These are phyloP conservation scores for Gobio occitaniae DNA, from an alignment of 2,797 vertebrate genomes.

Conservation along the genomic window DNA sequence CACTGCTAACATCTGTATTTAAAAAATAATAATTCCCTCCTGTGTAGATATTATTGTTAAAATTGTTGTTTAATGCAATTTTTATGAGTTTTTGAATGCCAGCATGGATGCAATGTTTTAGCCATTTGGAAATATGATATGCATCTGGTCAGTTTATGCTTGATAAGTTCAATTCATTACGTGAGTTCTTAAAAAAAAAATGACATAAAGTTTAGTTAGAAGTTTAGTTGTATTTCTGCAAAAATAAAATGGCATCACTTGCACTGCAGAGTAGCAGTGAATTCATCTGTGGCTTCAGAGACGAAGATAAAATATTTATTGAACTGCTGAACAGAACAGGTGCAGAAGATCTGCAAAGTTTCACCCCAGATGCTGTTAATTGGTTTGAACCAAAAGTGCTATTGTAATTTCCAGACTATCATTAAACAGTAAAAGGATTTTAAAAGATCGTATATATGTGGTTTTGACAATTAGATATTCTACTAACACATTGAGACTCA, in stretches of 20 bases:
- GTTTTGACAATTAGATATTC: background rate
- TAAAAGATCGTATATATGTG: background rate
- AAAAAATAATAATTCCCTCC: background rate
- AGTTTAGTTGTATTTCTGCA: constrained; percentile 34
- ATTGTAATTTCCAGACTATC: constrained; percentile 52
- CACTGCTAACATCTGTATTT: background rate
- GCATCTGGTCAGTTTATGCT: background rate
- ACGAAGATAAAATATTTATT: constrained; percentile 65
- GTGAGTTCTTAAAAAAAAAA: background rate
- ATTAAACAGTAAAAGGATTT: background rate
- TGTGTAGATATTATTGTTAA: background rate
- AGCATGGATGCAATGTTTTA: background rate
- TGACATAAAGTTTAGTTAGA: constrained; percentile 2
- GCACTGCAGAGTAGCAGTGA: constrained; percentile 30
- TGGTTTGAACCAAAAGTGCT: constrained; percentile 64
- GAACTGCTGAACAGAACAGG: constrained; percentile 51
- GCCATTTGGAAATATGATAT: background rate
- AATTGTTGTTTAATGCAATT: background rate
- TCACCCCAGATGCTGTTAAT: constrained; percentile 59
- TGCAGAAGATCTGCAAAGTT: constrained; percentile 19
- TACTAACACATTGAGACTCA: background rate
- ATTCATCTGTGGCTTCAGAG: constrained; percentile 61
- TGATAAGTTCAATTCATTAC: background rate
- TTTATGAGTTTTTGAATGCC: background rate
- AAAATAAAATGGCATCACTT: constrained; percentile 44